Base-by-base conservation (phyloP, 2,113 vertebrate species). In the cat (Felis catus) region DNA sequence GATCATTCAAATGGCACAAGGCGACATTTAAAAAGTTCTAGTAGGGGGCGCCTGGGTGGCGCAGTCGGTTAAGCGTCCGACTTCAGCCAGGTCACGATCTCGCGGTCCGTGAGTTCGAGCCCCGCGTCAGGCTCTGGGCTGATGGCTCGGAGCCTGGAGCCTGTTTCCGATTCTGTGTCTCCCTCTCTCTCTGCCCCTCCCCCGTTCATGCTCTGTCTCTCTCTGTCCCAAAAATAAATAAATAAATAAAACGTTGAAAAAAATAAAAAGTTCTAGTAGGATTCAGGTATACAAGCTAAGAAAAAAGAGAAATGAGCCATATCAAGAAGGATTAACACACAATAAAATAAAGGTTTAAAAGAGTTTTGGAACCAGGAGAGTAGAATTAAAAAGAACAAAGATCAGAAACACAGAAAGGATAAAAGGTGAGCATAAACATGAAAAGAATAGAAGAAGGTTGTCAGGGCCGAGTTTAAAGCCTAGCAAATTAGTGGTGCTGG, bases 311-410 rank as follows among this genome's bases (percentile, higher is more conserved):
- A 78, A 92, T 70, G 31, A 94, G 33, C 65, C 19, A 6, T 94
- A 58, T 14, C 41, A 63, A 85, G 65, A 66, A 92, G 58, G 41
- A 79, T 61, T 84, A 71, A 95, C 58, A 48, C 76, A 2, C 70
- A 97, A 5, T 76, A 78, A 91, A 96, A 81, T 94, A 93, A 88
- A 66, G 2, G 23, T 66, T 90, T 94, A 76, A 66, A 95, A 92
- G 53, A 83, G n/a, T 85, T 61, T 95, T 66, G 31, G 70, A 95
- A 85, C 27, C 70, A 74, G 86, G 93, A 79, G 36, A 63, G 13
- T 51, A 16, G 23, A 92, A 70, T 81, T 80, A 36, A 65, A 94
- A 96, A 94, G 33, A 68, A 73, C 79, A 76, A 96, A 65, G 41
- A 65, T 31, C 39, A 41, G 63, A 73, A 84, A 80, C n/a, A 76